Conservation (phyloP, 2,888 invertebrate genomes). For the Lamellibrachia satsuma region DNA sequence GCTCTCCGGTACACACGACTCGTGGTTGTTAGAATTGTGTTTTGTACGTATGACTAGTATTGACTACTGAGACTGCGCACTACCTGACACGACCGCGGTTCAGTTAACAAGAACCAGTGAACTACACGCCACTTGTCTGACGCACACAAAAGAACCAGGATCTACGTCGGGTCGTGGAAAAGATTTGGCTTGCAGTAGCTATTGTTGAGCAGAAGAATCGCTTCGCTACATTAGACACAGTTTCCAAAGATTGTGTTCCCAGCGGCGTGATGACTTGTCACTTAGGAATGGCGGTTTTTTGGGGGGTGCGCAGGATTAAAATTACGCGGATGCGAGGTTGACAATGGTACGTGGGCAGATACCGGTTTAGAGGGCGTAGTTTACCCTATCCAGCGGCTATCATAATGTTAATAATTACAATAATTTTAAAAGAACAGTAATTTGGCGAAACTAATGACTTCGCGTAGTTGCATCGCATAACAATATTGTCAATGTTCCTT, state of each 20-base stretch:
- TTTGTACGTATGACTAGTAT: too few relatives aligned
- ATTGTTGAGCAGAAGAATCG: neutral
- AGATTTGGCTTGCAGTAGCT: neutral
- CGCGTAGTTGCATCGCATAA: neutral
- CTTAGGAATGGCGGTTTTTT: neutral
- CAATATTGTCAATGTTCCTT: neutral
- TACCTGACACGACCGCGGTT: too few relatives aligned
- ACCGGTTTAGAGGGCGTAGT: neutral
- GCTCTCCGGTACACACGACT: too few relatives aligned
- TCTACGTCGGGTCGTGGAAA: neutral
- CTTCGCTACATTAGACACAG: neutral
- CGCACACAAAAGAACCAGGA: neutral
- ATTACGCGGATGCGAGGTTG: neutral
- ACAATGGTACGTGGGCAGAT: neutral
- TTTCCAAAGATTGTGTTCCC: neutral
- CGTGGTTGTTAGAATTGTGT: too few relatives aligned
- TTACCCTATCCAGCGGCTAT: neutral
- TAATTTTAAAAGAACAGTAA: neutral
- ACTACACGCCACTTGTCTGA: neutral
- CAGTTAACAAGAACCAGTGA: neutral
- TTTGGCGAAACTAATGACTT: too few relatives aligned
- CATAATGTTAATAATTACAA: neutral
- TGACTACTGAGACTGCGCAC: too few relatives aligned
- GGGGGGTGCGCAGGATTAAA: neutral
- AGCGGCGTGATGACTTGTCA: neutral